Conservation (phyloP, 2,888 invertebrate genomes). For the Rhamnusium bicolor region DNA sequence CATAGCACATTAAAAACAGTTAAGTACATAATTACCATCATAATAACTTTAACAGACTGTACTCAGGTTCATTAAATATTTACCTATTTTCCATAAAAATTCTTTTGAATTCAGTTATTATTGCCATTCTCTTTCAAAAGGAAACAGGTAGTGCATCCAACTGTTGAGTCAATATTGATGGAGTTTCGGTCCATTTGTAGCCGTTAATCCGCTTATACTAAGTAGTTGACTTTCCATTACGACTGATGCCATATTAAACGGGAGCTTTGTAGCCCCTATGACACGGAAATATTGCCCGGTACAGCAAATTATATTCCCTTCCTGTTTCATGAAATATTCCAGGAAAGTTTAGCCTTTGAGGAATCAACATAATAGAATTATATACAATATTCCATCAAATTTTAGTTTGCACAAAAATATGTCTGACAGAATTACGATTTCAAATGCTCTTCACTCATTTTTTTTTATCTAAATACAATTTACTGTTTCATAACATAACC, state of each 20-base stretch:
- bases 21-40: neutral
- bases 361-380: no score
- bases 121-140: neutral
- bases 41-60: neutral
- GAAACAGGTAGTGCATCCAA: conserved; percentile 31
- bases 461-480: no score
- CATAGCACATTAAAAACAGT: neutral
- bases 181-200: conserved; percentile 35
- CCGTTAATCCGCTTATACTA: conserved; percentile 31
- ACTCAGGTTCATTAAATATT: conserved; percentile 14
- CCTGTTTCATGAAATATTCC: neutral
- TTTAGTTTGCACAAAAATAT: no score
- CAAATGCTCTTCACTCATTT: no score
- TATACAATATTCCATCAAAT: no score
- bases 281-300: conserved; percentile 7
- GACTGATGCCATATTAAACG: conserved; percentile 29
- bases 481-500: no score
- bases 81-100: conserved; percentile 5
- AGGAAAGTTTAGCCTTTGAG: neutral
- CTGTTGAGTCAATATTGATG: conserved; percentile 41
- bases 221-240: conserved; percentile 34
- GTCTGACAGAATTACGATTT: no score
- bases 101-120: neutral
- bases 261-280: conserved; percentile 19
- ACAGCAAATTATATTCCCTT: neutral